A percentile compares a stretch with the other conserved stretches of the same genome.
phyloP scores from a whole-genome alignment of 37 sponge, comb jelly and placozoan genomes.

The Hormiphora californensis region DNA sequence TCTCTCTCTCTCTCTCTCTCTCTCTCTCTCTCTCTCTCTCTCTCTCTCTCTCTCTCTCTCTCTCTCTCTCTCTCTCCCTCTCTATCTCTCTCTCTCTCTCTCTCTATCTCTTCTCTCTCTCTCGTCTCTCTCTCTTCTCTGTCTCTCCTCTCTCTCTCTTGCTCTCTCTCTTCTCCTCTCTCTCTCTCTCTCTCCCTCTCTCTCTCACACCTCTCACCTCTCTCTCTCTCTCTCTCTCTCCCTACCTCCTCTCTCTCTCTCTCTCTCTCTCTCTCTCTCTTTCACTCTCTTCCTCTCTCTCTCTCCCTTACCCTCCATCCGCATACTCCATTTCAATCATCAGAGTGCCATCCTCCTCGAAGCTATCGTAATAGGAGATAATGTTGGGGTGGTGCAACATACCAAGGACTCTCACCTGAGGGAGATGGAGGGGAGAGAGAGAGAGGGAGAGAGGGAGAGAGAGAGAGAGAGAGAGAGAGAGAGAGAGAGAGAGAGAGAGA shows the following conservation, averaged over 20 bases:
- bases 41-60: neutral
- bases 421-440: neutral
- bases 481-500: no score
- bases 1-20: neutral
- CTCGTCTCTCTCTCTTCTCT: neutral
- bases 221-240: neutral
- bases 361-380: constrained; percentile 92
- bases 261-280: neutral
- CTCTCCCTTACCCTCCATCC: constrained; percentile 79
- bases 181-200: neutral
- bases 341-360: constrained; percentile 91
- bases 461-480: no score
- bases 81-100: neutral
- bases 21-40: neutral
- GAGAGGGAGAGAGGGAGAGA: no score
- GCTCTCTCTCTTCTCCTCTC: neutral
- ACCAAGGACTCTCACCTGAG: constrained; percentile 71
- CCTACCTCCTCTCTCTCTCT: no score
- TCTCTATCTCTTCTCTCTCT: neutral
- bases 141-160: neutral
- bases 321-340: constrained; percentile 99
- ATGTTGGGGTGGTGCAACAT: constrained; percentile 95
- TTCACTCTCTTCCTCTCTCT: neutral
- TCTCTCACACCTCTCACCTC: no score
- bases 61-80: neutral